Conservation (phyloP, 2,797 vertebrate species). For the Heterohyrax brucei region DNA sequence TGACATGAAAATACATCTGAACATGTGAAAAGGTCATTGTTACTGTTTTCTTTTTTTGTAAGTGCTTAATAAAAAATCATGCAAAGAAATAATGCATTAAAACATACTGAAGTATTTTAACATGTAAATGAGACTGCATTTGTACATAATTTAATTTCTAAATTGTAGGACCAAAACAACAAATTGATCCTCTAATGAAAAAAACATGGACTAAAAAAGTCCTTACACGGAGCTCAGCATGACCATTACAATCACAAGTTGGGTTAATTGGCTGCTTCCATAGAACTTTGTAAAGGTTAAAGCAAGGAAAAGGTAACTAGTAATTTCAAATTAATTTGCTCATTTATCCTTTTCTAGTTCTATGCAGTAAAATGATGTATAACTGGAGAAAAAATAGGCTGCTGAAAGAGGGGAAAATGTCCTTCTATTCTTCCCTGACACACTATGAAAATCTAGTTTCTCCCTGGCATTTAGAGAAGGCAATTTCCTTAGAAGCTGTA, state of each 20-base stretch:
- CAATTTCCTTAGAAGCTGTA: not conserved
- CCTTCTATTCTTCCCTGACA: not conserved
- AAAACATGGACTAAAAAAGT: constrained; percentile 57
- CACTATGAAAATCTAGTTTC: not conserved
- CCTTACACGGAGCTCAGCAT: constrained; percentile 36
- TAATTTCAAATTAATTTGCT: constrained; percentile 74
- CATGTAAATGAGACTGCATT: constrained; percentile 1
- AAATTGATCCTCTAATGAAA: constrained; percentile 15
- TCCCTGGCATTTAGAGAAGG: not conserved
- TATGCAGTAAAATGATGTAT: constrained; percentile 58
- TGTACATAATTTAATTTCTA: constrained; percentile 31
- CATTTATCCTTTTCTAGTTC: constrained; percentile 66
- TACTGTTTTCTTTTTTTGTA: not conserved
- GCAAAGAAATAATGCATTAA: constrained; percentile 28
- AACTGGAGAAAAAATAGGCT: not conserved
- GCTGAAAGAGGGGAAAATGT: not conserved
- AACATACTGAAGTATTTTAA: constrained; percentile 11
- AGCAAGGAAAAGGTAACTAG: constrained; percentile 63
- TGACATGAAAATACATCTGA: constrained; percentile 9
- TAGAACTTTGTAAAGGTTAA: constrained; percentile 76
- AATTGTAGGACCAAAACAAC: constrained; percentile 39
- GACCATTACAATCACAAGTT: constrained; percentile 46
- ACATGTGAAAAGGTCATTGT: not conserved
- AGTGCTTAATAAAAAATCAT: not conserved
- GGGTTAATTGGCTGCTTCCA: constrained; percentile 71